These are phyloP conservation scores for Telmatherina bonti DNA, from an alignment of 2,797 vertebrate species.

Conservation along the genomic window DNA sequence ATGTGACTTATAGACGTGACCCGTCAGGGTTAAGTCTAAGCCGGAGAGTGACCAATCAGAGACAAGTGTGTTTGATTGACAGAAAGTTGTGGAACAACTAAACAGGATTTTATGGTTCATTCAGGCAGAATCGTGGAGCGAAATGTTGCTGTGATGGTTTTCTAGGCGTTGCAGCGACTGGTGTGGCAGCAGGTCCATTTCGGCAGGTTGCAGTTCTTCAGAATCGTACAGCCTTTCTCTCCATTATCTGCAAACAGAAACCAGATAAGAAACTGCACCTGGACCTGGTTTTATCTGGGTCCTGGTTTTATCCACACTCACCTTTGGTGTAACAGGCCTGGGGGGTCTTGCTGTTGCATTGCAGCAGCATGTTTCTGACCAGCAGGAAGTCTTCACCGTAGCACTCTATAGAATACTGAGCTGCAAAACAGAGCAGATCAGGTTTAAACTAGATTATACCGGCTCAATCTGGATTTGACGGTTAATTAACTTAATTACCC, in stretches of 20 bases:
- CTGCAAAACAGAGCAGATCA: constrained; percentile 40
- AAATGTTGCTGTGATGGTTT: no score
- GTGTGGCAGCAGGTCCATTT: constrained; percentile 74
- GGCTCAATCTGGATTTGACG: no score
- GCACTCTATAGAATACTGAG: constrained; percentile 66
- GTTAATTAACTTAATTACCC: no score
- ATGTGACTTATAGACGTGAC: no score
- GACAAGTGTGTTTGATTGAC: no score
- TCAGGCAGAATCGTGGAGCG: no score
- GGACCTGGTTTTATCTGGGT: no score
- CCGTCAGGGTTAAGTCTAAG: no score
- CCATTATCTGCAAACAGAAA: constrained; percentile 58
- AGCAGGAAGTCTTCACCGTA: constrained; percentile 70
- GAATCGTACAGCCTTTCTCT: constrained; percentile 74
- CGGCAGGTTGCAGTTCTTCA: constrained; percentile 39
- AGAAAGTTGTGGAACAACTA: no score
- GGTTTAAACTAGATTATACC: neutral
- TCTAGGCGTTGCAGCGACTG: constrained; percentile 64
- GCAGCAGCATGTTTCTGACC: constrained; percentile 60
- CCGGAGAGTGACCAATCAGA: no score
- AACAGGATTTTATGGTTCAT: no score
- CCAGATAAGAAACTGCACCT: neutral
- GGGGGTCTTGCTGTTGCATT: constrained; percentile 53
- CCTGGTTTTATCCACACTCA: constrained; percentile 21
- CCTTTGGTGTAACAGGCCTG: constrained; percentile 81